Evolutionary conservation across 2,888 invertebrate genomes (phyloP), one percentile per base, ranked within the genome.

Genomic region (Sipunculus nudus): DNA sequence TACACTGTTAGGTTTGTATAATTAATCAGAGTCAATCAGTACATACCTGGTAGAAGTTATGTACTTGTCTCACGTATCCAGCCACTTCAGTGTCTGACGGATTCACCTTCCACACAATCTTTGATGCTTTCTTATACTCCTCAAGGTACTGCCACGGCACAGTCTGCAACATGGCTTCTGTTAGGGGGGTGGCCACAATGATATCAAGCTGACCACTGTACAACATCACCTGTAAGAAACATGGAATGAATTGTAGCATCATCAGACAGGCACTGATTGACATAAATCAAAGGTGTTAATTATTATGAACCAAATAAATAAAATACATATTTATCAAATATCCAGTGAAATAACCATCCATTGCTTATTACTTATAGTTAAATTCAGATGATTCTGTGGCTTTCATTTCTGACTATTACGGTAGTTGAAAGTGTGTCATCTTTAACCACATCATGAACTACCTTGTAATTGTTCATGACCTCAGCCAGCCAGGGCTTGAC

Each of bases 121-220:
- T 67, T n/a, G 71, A 66, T 0, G 91, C 90, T 1, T 84, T 85
- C 74, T 88, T 88, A 80, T 92, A 94, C 2, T 87, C 86, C 2
- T 86, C 86, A 0, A 89, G 85, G 0, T 87, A 89, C 25, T 85
- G 87, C 85, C 93, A 94, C 45, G 89, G 86, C 1, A 94, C 85
- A 53, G 89, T 87, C 67, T 88, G 86, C 31, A 96, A 84, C 80
- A 92, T 94, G 78, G 91, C 91, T 23, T 91, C 87, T 0, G 94
- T 94, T 50, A 93, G 79, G 0, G 94, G 93, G 83, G 93, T 93
- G 0, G 94, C 93, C 0, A 94, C 92, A 66, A 95, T 93, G 16
- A 96, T 91, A 80, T 96, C 96, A 67, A 96, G 80, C 78, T 96
- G 95, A 0, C 96, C 96, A 78, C 90, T 94, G 81, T 95, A 96